Evolutionary conservation across 1,140 invertebrate species (phyloP), one percentile per base, ranked within the genome.

Genomic region (Helicoverpa armigera): DNA sequence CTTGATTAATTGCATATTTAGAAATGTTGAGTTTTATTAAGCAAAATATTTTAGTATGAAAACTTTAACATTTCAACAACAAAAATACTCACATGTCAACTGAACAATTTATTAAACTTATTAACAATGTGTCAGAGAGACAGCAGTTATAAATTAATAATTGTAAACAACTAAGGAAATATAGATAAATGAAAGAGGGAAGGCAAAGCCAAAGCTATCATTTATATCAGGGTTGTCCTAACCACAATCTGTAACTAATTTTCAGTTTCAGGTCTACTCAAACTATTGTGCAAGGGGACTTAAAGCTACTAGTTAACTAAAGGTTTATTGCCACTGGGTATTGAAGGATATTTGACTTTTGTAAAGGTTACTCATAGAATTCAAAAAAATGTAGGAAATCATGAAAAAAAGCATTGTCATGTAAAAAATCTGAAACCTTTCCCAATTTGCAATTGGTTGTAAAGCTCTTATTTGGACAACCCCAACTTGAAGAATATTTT

Each of bases 401-500:
- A 3, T 35, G 35, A 35, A 35, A 35, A 35, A 35, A 7, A 5
- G 7, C 7, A 35, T 35, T 35, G 35, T 35, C 3, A 35, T 35
- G 7, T 23, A 35, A 35, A 35, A 35, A 35, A 35, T 35, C 35
- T 35, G 35, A 3, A 35, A 0, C 3, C 35, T 35, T 3, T 23
- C 23, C 23, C 35, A 35, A 35, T 35, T 35, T 5, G 7, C 35
- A 35, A 5, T 35, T 35, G 35, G 3, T 23, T 23, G 23, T 23
- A 23, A 23, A 23, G 23, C 35, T 43, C 35, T 43, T 9, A 9
- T 43, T 9, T 43, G 35, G 35, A 43, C 35, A 43, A 43, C 35
- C 35, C 35, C 9, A 43, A 43, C 7, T 43, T 43, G 9, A 43
- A 43, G 35, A 43, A 43, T 43, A 14, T 50, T 70, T 90, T 96